phyloP scores from a whole-genome alignment of 2,888 invertebrate species.

The Drosophila ezoana region DNA sequence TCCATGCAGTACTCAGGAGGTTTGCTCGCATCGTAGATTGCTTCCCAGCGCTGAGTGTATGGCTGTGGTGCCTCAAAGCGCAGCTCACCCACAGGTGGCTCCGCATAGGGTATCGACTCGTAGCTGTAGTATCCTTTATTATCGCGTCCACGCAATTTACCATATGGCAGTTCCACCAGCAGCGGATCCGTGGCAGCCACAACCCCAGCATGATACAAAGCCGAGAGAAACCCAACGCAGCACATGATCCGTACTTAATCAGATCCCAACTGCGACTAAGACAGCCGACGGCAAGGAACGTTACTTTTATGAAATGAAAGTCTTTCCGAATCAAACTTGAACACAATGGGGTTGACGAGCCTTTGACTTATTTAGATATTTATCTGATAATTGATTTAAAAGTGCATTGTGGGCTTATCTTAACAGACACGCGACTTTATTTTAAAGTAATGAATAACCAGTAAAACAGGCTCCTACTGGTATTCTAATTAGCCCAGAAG shows the following conservation, averaged over 20 bases:
- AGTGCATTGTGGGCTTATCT: no score
- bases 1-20: constrained; percentile 88
- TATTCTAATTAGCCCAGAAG: no score
- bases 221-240: background rate
- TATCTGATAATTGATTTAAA: no score
- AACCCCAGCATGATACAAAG: background rate
- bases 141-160: constrained; percentile 73
- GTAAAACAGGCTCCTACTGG: no score
- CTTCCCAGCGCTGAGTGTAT: constrained; percentile 62
- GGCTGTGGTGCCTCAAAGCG: constrained; percentile 86
- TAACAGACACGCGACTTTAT: no score
- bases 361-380: no score
- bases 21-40: constrained; percentile 86
- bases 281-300: no score
- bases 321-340: background rate
- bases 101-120: constrained; percentile 89
- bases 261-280: background rate
- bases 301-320: background rate
- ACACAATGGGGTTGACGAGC: no score
- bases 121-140: constrained; percentile 86
- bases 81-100: constrained; percentile 87
- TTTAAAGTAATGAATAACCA: no score
- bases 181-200: background rate
- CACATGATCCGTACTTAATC: background rate
- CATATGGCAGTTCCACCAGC: constrained; percentile 68